These are phyloP conservation scores for Halichoeres trimaculatus DNA, from an alignment of 2,113 vertebrate species.

Conservation along the genomic window DNA sequence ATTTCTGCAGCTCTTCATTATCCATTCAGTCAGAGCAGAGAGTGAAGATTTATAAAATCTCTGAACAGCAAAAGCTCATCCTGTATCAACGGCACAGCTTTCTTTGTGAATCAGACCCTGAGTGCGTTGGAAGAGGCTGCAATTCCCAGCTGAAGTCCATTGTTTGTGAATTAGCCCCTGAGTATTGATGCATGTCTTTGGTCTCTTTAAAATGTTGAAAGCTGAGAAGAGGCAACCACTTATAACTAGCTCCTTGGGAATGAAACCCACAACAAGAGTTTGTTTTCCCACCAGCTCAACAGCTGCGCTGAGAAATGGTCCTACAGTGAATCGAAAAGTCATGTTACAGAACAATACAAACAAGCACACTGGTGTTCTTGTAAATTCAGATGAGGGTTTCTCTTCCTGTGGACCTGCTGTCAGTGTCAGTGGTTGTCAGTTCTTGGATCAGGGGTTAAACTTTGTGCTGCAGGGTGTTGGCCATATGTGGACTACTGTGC, in stretches of 20 bases:
- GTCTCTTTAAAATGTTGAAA: background rate
- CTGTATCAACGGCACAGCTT: too few species aligned
- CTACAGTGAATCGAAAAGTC: too few species aligned
- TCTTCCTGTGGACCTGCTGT: background rate
- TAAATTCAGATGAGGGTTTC: background rate
- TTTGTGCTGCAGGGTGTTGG: conserved; percentile 29
- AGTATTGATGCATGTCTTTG: background rate
- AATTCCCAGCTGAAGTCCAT: background rate
- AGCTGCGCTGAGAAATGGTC: too few species aligned
- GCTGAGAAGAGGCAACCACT: background rate
- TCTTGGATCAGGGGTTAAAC: conserved; percentile 13
- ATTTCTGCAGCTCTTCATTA: background rate
- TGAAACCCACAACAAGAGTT: too few species aligned
- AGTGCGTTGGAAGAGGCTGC: background rate
- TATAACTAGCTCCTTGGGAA: background rate
- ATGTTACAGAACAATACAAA: background rate
- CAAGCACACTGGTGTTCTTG: too few species aligned
- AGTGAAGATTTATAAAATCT: background rate
- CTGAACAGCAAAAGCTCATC: too few species aligned
- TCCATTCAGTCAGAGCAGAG: background rate
- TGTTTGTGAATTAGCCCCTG: background rate
- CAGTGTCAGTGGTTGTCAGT: conserved; percentile 16
- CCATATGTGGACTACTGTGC: conserved; percentile 12
- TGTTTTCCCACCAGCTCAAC: too few species aligned
- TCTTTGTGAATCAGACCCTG: background rate